Base-by-base conservation (phyloP, 2,113 vertebrate genomes). In the Burhinus oedicnemus region DNA sequence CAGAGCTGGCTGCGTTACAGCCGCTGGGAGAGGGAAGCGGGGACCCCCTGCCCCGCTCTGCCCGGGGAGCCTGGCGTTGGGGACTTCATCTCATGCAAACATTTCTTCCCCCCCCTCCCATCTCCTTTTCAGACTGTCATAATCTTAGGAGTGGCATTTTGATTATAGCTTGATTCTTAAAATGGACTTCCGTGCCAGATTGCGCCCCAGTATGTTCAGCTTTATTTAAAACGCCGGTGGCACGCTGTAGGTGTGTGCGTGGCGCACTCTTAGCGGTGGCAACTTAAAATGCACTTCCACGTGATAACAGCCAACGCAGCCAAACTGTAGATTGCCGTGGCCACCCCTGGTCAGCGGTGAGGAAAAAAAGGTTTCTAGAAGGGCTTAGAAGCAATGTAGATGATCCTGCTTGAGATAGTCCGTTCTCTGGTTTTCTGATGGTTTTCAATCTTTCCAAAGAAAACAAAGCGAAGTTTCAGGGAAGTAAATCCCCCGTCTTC, bases 1-100 rank as follows among this genome's bases (percentile, higher is more conserved):
- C n/a, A 13, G 6, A 36, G 32, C 61, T 78, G 80, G 15, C 25
- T 54, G 60, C 1, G 0, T 11, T 51, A 2, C 34, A 64, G 74
- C 27, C 2, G 0, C 5, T 5, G 55, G 52, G 60, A 40, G 40
- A 44, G 8, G 9, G 20, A 49, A 32, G 25, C 1, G 1, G 19
- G 26, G 17, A 62, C 13, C 8, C 27, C 38, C 22, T 15, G 14
- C 70, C 17, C 14, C 12, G 36, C 38, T 29, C 9, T 15, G 34
- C 6, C 0, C 1, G 0, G 34, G 32, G 9, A 66, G 29, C 27
- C 38, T 9, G 52, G 14, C 9, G 10, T 3, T 27, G 20, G 72
- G 40, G 17, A 1, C 9, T 87, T 72, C 29, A 32, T 12, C 69
- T 75, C 16, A 2, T 12, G 15, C 8, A 47, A 82, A 61, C 8